A percentile compares a stretch with the other conserved stretches of the same genome.
Conservation (phyloP, 2,888 invertebrate genomes). For the Amorpha juglandis region DNA sequence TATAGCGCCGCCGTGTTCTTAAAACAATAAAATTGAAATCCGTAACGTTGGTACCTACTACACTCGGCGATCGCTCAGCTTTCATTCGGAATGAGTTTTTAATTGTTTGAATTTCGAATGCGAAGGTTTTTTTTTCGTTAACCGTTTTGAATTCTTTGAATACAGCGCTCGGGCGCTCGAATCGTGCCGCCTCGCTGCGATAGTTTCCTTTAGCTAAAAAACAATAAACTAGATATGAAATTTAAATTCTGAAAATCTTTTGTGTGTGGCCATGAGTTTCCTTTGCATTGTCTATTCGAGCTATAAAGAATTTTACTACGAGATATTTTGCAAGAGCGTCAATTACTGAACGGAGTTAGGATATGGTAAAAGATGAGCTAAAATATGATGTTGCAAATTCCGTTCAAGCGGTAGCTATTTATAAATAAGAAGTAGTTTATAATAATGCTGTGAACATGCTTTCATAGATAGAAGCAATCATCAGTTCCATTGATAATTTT, state of each 20-base stretch:
- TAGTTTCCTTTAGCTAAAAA: slow-evolving; percentile 18
- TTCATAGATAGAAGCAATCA: neutral
- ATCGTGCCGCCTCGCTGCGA: slow-evolving; percentile 41
- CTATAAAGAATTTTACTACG: neutral
- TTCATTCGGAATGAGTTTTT: slow-evolving; percentile 64
- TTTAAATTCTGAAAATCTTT: slow-evolving; percentile 20
- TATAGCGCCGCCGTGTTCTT: slow-evolving; percentile 29
- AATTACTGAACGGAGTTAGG: neutral
- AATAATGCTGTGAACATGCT: no score
- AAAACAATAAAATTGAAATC: slow-evolving; percentile 49
- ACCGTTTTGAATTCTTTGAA: slow-evolving; percentile 61
- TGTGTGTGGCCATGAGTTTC: slow-evolving; percentile 6
- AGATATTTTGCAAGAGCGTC: neutral
- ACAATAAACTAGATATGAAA: slow-evolving; percentile 21
- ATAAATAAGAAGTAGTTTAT: no score
- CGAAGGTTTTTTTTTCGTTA: slow-evolving; percentile 53
- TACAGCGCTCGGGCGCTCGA: slow-evolving; percentile 36
- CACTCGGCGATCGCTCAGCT: slow-evolving; percentile 48
- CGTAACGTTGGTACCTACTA: slow-evolving; percentile 40
- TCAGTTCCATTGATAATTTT: neutral
- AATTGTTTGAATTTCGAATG: slow-evolving; percentile 67
- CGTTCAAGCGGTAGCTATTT: no score
- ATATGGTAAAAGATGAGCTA: no score
- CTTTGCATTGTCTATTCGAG: slow-evolving; percentile 8
- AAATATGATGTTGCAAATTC: no score